phyloP scores from a whole-genome alignment of 2,797 vertebrate species.

The Spondyliosoma cantharus region DNA sequence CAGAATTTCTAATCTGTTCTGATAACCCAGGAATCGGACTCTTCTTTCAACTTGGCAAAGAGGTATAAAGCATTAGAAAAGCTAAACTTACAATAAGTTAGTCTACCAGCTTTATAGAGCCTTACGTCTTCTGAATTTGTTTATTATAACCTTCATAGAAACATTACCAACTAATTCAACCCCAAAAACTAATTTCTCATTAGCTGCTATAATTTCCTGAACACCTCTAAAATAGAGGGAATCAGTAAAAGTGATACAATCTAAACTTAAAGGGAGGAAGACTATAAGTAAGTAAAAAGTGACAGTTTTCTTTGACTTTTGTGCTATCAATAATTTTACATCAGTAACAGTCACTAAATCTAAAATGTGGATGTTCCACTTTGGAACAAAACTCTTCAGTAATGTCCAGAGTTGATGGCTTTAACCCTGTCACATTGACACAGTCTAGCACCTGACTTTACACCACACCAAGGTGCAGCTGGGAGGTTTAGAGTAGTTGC shows the following conservation, averaged over 20 bases:
- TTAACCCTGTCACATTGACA: conserved; percentile 46
- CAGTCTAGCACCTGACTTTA: conserved; percentile 33
- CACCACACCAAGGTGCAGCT: conserved; percentile 17
- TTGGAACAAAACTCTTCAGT: conserved; percentile 58
- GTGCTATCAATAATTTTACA: conserved; percentile 34
- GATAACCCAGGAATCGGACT: too few species aligned
- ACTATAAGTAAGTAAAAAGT: conserved; percentile 21
- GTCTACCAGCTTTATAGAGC: too few species aligned
- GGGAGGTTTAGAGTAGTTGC: conserved; percentile 18
- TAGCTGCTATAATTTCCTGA: conserved; percentile 22
- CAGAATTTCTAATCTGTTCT: too few species aligned
- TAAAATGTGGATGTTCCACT: conserved; percentile 49
- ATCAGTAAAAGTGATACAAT: not conserved
- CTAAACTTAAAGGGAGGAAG: conserved; percentile 42
- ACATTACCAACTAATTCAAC: conserved; percentile 9
- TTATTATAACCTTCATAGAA: too few species aligned
- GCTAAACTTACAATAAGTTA: too few species aligned
- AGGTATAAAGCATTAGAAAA: too few species aligned
- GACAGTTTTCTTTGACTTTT: conserved; percentile 19
- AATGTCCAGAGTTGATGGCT: conserved; percentile 61
- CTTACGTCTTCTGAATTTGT: too few species aligned
- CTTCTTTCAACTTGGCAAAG: too few species aligned
- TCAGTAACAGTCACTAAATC: conserved; percentile 54
- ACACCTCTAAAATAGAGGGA: conserved; percentile 43
- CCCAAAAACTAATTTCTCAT: not conserved